Percentiles rank a stretch among this genome's conserved stretches.
These are phyloP conservation scores for Diplazon laetatorius DNA, from an alignment of 2,888 invertebrate genomes.

Conservation along the genomic window DNA sequence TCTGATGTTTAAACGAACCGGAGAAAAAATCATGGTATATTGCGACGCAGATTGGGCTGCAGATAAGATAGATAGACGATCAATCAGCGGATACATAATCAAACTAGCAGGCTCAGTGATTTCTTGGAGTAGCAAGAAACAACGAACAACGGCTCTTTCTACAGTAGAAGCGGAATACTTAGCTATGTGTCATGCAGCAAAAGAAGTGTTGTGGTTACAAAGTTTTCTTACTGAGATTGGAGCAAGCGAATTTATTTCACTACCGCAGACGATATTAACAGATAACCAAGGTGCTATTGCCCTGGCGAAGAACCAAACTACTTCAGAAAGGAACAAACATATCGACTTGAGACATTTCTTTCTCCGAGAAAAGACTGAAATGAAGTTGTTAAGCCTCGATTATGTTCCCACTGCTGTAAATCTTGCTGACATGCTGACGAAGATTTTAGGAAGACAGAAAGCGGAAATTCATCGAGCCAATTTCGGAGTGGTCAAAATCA, in stretches of 20 bases:
- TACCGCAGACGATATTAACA: constrained; percentile 15
- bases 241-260: constrained; percentile 22
- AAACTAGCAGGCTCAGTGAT: constrained; percentile 2
- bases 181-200: constrained; percentile 14
- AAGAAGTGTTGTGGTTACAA: constrained; percentile 8
- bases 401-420: constrained; percentile 8
- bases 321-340: constrained; percentile 1
- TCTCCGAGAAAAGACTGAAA: constrained; percentile 4
- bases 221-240: constrained; percentile 19
- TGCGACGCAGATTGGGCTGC: constrained; percentile 6
- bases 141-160: constrained; percentile 2
- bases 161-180: constrained; percentile 15
- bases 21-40: background rate
- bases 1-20: background rate
- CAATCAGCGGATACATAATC: constrained; percentile 14
- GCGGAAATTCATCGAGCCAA: background rate
- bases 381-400: constrained; percentile 5
- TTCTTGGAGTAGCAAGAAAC: constrained; percentile 11
- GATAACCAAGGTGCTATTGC: constrained; percentile 28
- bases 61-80: constrained; percentile 7
- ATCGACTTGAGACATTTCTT: constrained; percentile 7
- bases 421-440: constrained; percentile 18
- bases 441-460: background rate
- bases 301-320: constrained; percentile 9
- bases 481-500: background rate